Base-by-base conservation (phyloP, 2,797 vertebrate genomes). In the Rachycentron canadum region DNA sequence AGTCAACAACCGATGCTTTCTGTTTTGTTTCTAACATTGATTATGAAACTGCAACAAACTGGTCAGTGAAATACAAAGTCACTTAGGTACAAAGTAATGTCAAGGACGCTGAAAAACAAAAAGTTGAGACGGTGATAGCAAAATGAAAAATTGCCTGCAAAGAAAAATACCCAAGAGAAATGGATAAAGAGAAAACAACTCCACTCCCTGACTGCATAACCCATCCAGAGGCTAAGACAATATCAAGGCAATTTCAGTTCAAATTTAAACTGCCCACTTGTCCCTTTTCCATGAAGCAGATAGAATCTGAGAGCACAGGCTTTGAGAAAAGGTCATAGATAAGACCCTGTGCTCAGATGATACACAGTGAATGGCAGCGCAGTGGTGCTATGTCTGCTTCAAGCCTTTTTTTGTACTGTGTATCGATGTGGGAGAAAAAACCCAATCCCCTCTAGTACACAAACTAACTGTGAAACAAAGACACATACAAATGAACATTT, bases 211-310 rank as follows among this genome's bases (percentile, higher is more conserved):
- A 86, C 59, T 81, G 86, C 73, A 85, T 76, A 85, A 82, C 75
- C 82, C 78, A 81, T 87, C 89, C 81, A 88, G 60, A 86, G 74
- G 80, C 84, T 87, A 79, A 93, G 91, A 90, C 92, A 94, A 94
- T 92, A 93, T 93, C 90, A 88, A 92, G 89, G 88, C 93, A 93
- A 94, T 94, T 94, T 91, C 88, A 89, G 88, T 80, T 90, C 85
- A 86, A 92, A 94, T 93, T 92, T 88, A 94, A 93, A 93, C 90
- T 90, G 89, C 85, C 88, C 87, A 89, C 73, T 86, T 90, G 88
- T 89, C 81, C 79, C 81, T 81, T 90, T 93, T 90, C 87, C 89
- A 89, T 86, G 91, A 89, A 83, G 86, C 73, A 83, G 89, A 95
- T 94, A 93, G 82, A 90, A 93, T 94, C 92, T 90, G 38, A 19